A percentile compares a stretch with the other conserved stretches of the same genome.
These are phyloP conservation scores for Parus major DNA, from an alignment of 2,113 vertebrate genomes.

Conservation along the genomic window DNA sequence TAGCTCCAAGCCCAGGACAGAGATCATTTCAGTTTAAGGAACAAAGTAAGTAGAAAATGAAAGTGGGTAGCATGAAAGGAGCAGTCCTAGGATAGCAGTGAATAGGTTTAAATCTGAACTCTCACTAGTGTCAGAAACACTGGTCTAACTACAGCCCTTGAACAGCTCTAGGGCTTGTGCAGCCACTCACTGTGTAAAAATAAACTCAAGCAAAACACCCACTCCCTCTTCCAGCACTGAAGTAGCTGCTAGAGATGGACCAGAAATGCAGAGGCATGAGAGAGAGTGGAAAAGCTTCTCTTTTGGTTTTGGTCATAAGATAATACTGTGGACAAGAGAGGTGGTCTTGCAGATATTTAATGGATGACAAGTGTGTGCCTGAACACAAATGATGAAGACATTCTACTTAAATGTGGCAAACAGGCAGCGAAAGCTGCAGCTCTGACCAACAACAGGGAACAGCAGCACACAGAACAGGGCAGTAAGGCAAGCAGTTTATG, in stretches of 20 bases:
- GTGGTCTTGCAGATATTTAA: background rate
- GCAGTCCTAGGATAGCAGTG: background rate
- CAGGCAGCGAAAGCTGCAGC: background rate
- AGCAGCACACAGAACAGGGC: background rate
- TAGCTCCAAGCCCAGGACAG: background rate
- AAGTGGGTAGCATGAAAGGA: background rate
- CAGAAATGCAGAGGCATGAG: background rate
- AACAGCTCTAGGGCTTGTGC: background rate
- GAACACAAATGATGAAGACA: background rate
- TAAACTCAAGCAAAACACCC: background rate
- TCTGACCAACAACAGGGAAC: background rate
- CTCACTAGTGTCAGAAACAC: background rate
- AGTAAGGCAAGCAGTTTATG: background rate
- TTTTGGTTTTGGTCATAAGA: background rate
- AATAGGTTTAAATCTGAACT: background rate
- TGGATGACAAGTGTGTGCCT: background rate
- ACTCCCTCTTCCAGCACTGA: background rate
- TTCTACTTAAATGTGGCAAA: background rate
- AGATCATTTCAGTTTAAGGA: background rate
- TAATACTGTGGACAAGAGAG: background rate
- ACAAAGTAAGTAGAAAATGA: background rate
- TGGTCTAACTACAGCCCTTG: background rate
- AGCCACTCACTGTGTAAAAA: background rate
- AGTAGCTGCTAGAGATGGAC: background rate
- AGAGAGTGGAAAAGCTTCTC: background rate